Conservation (phyloP, 2,797 vertebrate genomes). For the Enteromius unitaeniatus region DNA sequence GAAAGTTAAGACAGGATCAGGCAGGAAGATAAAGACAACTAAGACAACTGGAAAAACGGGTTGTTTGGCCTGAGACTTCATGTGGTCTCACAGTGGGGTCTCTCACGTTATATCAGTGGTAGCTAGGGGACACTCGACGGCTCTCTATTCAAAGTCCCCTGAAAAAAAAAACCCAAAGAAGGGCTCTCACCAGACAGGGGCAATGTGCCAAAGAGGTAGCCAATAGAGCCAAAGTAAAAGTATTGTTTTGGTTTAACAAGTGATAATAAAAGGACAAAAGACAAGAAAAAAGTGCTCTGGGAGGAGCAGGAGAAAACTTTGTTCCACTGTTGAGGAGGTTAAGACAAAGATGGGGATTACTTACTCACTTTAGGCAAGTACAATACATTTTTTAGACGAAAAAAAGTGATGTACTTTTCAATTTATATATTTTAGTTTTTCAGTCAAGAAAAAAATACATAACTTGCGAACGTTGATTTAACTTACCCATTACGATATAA, state of each 20-base stretch:
- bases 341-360: conserved; percentile 46
- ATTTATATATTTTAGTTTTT: not conserved
- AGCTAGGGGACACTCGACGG: conserved; percentile 79
- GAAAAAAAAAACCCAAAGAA: conserved; percentile 66
- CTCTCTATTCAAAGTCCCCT: conserved; percentile 78
- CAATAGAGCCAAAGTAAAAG: conserved; percentile 81
- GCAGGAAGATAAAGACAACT: conserved; percentile 77
- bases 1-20: conserved; percentile 65
- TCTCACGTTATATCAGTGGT: conserved; percentile 79
- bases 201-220: conserved; percentile 81
- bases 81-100: conserved; percentile 70
- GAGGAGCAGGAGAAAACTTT: conserved; percentile 73
- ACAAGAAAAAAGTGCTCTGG: conserved; percentile 64
- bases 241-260: conserved; percentile 84
- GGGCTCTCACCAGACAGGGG: conserved; percentile 77
- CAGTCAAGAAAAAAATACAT: not conserved
- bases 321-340: conserved; percentile 41
- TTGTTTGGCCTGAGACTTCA: conserved; percentile 74
- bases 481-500: conserved; percentile 45
- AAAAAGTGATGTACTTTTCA: not conserved
- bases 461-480: conserved; percentile 15
- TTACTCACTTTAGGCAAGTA: conserved; percentile 16
- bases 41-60: conserved; percentile 82
- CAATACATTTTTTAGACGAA: not conserved
- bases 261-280: conserved; percentile 83